Evolutionary conservation across 1,140 invertebrate genomes (phyloP).

Genomic region (Drosophila serrata): DNA sequence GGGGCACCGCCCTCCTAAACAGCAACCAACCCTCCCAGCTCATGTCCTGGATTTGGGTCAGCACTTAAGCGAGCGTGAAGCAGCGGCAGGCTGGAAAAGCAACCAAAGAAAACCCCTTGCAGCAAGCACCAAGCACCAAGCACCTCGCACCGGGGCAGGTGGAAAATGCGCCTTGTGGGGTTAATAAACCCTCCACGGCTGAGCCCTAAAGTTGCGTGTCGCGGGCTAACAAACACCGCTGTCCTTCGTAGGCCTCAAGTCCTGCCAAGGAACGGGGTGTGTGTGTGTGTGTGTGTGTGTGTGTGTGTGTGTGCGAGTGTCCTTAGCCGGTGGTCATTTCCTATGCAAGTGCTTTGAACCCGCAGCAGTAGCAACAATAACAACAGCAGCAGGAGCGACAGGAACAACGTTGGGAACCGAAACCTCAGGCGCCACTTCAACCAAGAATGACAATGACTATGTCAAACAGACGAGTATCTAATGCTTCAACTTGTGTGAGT

Average conservation of each 20-base stretch:
- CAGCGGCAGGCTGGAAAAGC: constrained; percentile 12
- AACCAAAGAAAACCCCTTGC: background rate
- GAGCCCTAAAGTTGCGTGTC: constrained; percentile 75
- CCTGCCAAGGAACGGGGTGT: constrained; percentile 6
- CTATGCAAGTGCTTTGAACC: constrained; percentile 75
- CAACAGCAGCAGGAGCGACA: constrained; percentile 7
- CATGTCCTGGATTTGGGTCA: constrained; percentile 60
- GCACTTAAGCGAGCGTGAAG: constrained; percentile 69
- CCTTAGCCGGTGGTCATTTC: constrained; percentile 62
- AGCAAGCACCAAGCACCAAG: too few relatives aligned
- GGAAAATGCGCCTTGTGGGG: constrained; percentile 61
- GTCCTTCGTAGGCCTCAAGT: constrained; percentile 29
- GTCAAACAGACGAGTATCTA: constrained; percentile 3
- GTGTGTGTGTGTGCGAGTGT: constrained; percentile 8
- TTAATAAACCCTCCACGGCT: constrained; percentile 67
- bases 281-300: constrained; percentile 9
- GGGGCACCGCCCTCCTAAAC: constrained; percentile 54
- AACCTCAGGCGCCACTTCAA: constrained; percentile 42
- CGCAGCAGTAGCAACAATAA: constrained; percentile 17
- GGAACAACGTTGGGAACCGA: constrained; percentile 16
- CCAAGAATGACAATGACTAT: constrained; percentile 30
- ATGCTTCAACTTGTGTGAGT: background rate
- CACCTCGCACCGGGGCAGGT: constrained; percentile 45
- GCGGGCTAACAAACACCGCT: constrained; percentile 60
- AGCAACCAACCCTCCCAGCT: constrained; percentile 21